Evolutionary conservation across 2,113 vertebrate genomes (phyloP), one percentile per base, ranked within the genome.

Genomic region (Ctenomys sociabilis): DNA sequence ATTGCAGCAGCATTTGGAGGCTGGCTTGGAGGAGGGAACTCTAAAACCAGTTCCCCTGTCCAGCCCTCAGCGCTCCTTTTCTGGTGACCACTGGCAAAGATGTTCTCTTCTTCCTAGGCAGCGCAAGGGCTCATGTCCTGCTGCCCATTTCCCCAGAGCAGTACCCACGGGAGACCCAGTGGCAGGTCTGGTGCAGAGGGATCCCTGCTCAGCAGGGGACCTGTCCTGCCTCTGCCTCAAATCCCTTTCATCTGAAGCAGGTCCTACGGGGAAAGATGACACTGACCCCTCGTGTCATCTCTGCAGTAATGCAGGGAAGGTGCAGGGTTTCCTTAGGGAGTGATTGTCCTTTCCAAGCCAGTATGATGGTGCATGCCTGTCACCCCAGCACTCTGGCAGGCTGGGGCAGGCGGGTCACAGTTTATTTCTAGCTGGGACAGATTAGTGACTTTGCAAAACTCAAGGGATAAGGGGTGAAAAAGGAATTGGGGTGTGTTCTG

Each of bases 81-180:
- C 68, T 0, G 2, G 37, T 89, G 68, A 45, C 21, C 8, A 0
- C 30, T 52, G 49, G 61, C 45, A 3, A n/a, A 49, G 66, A 35
- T 40, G 68, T 4, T 40, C n/a, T 11, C 24, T 32, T 45, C 9
- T 37, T 37, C 52, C 35, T 40, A 21, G 77, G 64, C 0, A 0
- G 35, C 54, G 49, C 37, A 32, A n/a, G 21, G 45, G 3, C 19
- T 63, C 40, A 16, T 4, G 7, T 11, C 10, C 43, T 52, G n/a
- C 63, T 35, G 45, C 22, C 43, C 17, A 12, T 7, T 1, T n/a
- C 9, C 45, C 86, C 10, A 40, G 43, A 70, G 43, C 52, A 5
- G 63, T 0, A 0, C 43, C n/a, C 0, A 0, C 5, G 35, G 54
- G 21, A 28, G 1, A 0, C 61, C n/a, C 1, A 0, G 1, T 17